phyloP scores from a whole-genome alignment of 2,888 invertebrate genomes.

The Polylopha cassiicola region DNA sequence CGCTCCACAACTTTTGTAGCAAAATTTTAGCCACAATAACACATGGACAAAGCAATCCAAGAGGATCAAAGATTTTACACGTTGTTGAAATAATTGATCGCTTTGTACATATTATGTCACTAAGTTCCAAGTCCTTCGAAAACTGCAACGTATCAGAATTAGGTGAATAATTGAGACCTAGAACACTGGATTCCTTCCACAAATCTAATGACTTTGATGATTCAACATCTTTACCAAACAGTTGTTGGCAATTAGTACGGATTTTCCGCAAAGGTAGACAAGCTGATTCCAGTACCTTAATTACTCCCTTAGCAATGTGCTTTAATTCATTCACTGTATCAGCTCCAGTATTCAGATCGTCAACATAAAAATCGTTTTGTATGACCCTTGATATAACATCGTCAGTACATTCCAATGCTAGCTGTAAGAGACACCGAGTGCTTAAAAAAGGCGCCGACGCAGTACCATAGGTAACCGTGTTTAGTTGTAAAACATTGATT shows the following conservation, averaged over 20 bases:
- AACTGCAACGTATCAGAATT: background rate
- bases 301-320: background rate
- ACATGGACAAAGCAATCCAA: background rate
- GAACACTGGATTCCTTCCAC: background rate
- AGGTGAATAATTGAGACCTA: background rate
- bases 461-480: constrained; percentile 11
- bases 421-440: constrained; percentile 4
- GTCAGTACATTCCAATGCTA: background rate
- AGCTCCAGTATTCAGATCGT: constrained; percentile 2
- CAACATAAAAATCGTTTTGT: constrained; percentile 4
- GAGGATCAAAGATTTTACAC: too few relatives aligned
- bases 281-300: background rate
- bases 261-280: background rate
- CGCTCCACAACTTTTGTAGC: background rate
- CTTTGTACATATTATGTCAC: background rate
- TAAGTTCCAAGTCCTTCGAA: background rate
- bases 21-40: background rate
- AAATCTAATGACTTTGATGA: background rate
- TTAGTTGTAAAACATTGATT: constrained; percentile 1
- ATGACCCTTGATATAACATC: background rate
- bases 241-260: background rate
- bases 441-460: constrained; percentile 4
- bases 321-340: background rate
- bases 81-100: background rate
- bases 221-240: background rate